A percentile compares a stretch with the other conserved stretches of the same genome.
Conservation (phyloP, 2,797 vertebrate species). For the Mus minutoides region DNA sequence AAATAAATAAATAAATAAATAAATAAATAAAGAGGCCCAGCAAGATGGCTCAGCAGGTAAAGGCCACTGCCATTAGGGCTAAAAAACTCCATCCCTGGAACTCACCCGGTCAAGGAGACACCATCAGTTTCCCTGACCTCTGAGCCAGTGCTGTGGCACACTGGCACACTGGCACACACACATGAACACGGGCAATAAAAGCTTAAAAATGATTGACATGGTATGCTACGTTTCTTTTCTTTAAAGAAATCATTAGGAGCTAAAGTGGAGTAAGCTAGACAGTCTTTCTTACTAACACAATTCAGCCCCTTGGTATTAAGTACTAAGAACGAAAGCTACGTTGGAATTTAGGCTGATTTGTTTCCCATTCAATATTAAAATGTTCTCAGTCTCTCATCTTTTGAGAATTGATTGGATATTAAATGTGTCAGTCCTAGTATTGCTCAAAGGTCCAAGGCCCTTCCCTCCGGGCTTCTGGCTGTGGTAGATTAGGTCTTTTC, state of each 20-base stretch:
- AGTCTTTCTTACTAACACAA: not conserved
- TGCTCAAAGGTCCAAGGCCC: not conserved
- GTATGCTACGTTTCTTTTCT: not conserved
- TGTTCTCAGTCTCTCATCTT: not conserved
- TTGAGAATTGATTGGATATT: not conserved
- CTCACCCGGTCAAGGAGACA: not conserved
- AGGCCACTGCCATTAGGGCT: not conserved
- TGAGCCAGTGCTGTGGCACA: not conserved
- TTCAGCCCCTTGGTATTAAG: not conserved
- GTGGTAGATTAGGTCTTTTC: not conserved
- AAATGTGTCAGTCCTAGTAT: not conserved
- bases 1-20: no score
- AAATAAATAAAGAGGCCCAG: not conserved
- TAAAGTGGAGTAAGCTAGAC: constrained; percentile 2
- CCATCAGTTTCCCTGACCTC: not conserved
- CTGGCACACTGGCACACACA: not conserved
- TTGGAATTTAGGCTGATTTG: constrained; percentile 10
- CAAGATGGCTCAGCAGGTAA: not conserved
- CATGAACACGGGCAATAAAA: not conserved
- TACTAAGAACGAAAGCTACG: constrained; percentile 7
- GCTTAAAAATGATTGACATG: not conserved
- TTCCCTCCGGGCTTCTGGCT: not conserved
- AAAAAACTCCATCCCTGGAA: not conserved
- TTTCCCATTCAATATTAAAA: not conserved
- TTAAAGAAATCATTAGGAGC: not conserved